These are phyloP conservation scores for Syrista parreyssii DNA, from an alignment of 2,888 invertebrate species.

Conservation along the genomic window DNA sequence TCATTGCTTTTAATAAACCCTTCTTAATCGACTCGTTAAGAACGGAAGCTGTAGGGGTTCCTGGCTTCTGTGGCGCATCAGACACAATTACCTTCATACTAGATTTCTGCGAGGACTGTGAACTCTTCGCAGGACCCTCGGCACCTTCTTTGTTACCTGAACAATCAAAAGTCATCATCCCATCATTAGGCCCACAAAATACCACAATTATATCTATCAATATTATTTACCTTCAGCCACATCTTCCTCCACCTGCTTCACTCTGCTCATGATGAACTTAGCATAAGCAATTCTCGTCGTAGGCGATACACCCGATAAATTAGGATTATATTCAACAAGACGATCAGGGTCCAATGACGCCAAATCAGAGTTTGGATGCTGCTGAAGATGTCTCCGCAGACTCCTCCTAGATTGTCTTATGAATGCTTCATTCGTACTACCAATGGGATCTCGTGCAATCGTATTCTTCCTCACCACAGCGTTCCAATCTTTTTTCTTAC, in stretches of 20 bases:
- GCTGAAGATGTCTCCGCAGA: slow-evolving; percentile 76
- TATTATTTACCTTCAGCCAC: slow-evolving; percentile 22
- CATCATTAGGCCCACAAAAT: slow-evolving; percentile 14
- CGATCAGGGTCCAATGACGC: slow-evolving; percentile 79
- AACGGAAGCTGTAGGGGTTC: slow-evolving; percentile 18
- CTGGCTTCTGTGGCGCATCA: slow-evolving; percentile 14
- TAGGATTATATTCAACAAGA: slow-evolving; percentile 84
- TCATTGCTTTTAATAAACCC: slow-evolving; percentile 44
- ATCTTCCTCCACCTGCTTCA: slow-evolving; percentile 65
- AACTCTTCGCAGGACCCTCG: slow-evolving; percentile 13
- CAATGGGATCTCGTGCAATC: slow-evolving; percentile 79
- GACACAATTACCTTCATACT: slow-evolving; percentile 33
- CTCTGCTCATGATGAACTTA: slow-evolving; percentile 85
- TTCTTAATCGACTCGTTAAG: slow-evolving; percentile 42
- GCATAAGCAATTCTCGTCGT: slow-evolving; percentile 87
- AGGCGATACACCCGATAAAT: slow-evolving; percentile 79
- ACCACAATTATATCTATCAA: neutral
- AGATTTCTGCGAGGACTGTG: slow-evolving; percentile 27
- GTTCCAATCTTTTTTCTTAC: slow-evolving; percentile 85
- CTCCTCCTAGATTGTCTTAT: slow-evolving; percentile 77
- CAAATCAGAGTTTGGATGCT: slow-evolving; percentile 73
- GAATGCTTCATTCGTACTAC: slow-evolving; percentile 77
- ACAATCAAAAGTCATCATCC: slow-evolving; percentile 19
- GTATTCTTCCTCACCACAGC: slow-evolving; percentile 82
- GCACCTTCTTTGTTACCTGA: slow-evolving; percentile 31